These are phyloP conservation scores for Polia nebulosa DNA, from an alignment of 2,888 invertebrate species.

Conservation along the genomic window DNA sequence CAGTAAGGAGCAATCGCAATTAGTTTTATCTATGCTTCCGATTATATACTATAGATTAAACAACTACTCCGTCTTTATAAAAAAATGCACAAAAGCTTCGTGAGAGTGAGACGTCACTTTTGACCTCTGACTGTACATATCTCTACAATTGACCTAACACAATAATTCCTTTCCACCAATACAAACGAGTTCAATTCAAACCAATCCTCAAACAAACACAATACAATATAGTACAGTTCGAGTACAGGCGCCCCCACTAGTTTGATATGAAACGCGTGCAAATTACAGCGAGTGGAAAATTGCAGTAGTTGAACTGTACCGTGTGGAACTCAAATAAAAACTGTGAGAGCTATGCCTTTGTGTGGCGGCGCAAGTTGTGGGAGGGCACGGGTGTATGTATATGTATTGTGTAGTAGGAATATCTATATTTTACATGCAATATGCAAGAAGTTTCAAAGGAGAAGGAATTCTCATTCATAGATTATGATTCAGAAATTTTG, in stretches of 20 bases:
- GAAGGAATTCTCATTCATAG: too few relatives aligned
- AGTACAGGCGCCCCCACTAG: constrained; percentile 29
- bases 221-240: constrained; percentile 20
- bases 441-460: neutral
- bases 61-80: too few relatives aligned
- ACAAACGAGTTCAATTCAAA: too few relatives aligned
- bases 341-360: constrained; percentile 41
- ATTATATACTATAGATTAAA: neutral
- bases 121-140: neutral
- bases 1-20: neutral
- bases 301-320: constrained; percentile 62
- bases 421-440: neutral
- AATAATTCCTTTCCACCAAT: neutral
- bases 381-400: neutral
- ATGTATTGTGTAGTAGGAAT: neutral
- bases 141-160: neutral
- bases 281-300: constrained; percentile 67
- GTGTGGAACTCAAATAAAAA: constrained; percentile 68
- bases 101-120: neutral
- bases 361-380: constrained; percentile 29
- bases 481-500: too few relatives aligned
- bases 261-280: constrained; percentile 63
- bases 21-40: neutral
- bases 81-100: too few relatives aligned
- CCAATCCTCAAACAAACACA: constrained; percentile 26